Evolutionary conservation across 2,888 invertebrate genomes (phyloP).

Genomic region (Sialis lutaria): DNA sequence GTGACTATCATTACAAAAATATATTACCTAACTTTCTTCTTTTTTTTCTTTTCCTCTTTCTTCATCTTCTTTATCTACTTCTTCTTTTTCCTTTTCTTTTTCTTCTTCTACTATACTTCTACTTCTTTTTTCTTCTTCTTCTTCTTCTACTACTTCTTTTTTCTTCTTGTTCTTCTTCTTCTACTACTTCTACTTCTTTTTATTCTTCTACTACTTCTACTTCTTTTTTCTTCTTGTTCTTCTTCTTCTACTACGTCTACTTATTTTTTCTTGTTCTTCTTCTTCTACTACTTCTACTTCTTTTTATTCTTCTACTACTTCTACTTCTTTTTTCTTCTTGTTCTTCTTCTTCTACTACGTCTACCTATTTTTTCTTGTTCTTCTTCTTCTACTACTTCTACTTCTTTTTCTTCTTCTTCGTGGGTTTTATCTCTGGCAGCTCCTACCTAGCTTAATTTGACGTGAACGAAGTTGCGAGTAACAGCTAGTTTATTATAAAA

Average conservation of each 20-base stretch:
- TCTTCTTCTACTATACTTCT: background rate
- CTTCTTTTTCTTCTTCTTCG: too few species aligned
- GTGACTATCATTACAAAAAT: too few species aligned
- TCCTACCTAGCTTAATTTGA: too few species aligned
- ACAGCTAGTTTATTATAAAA: background rate
- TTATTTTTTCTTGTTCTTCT: background rate
- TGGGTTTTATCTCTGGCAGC: too few species aligned
- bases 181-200: slow-evolving; percentile 1
- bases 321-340: too few species aligned
- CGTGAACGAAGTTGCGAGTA: too few species aligned
- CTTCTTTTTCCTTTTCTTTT: background rate
- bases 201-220: slow-evolving; percentile 3
- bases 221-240: background rate
- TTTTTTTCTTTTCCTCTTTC: slow-evolving; percentile 6
- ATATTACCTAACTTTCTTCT: too few species aligned
- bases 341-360: too few species aligned
- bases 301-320: too few species aligned
- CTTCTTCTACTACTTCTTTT: background rate
- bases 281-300: too few species aligned
- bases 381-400: too few species aligned
- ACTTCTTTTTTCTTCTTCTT: slow-evolving; percentile 3
- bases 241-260: background rate
- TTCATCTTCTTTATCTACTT: slow-evolving; percentile 3
- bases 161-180: slow-evolving; percentile 2
- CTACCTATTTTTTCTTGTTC: too few species aligned